Conservation (phyloP, 2,113 vertebrate genomes). For the Trogon surrucura region DNA sequence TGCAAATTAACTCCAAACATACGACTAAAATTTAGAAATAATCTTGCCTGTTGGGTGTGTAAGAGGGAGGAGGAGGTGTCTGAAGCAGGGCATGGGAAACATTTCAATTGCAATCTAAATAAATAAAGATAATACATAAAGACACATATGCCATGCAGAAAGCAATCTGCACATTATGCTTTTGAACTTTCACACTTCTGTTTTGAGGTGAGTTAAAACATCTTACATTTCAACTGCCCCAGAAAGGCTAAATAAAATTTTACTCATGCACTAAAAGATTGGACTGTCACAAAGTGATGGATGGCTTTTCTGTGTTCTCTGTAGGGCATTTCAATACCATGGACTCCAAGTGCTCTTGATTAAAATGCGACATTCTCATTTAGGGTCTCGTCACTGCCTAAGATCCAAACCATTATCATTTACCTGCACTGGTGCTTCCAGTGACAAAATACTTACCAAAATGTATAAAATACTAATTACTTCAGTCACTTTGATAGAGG, state of each 20-base stretch:
- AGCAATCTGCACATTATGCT: not conserved
- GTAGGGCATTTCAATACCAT: constrained; percentile 63
- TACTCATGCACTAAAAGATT: constrained; percentile 54
- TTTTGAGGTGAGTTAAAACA: not conserved
- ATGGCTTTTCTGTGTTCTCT: constrained; percentile 56
- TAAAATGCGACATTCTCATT: constrained; percentile 65
- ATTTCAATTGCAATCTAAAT: not conserved
- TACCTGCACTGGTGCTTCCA: constrained; percentile 29
- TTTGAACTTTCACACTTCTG: not conserved
- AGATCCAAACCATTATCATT: constrained; percentile 64
- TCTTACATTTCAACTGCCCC: constrained; percentile 7
- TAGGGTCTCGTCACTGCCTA: constrained; percentile 31
- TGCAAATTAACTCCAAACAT: constrained; percentile 2
- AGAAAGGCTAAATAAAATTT: constrained; percentile 56
- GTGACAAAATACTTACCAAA: constrained; percentile 67
- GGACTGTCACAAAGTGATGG: constrained; percentile 66
- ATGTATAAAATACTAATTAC: constrained; percentile 65
- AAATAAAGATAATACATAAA: not conserved
- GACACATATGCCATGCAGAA: not conserved
- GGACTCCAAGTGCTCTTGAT: constrained; percentile 60
- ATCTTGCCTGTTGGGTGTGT: not conserved
- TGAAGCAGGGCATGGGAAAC: not conserved
- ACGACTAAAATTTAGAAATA: not conserved
- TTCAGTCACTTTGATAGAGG: constrained; percentile 50
- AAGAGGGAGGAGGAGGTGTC: not conserved